Percentiles rank a stretch among this genome's conserved stretches.
These are phyloP conservation scores for Cacoxenus indagator DNA, from an alignment of 2,888 invertebrate species.

Conservation along the genomic window DNA sequence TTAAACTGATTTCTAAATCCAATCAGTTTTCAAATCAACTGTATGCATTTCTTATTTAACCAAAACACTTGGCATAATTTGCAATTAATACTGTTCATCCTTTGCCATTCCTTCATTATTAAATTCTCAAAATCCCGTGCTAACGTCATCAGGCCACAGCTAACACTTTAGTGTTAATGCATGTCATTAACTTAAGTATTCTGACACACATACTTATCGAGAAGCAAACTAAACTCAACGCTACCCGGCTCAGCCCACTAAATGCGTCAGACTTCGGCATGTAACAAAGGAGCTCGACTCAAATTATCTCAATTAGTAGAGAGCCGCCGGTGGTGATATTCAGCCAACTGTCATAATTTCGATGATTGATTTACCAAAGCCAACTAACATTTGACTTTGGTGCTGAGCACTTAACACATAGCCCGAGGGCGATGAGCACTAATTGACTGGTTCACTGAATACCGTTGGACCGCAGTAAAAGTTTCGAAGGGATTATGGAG, in stretches of 20 bases:
- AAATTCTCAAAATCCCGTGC: too few relatives aligned
- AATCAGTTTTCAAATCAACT: too few relatives aligned
- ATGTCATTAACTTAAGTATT: too few relatives aligned
- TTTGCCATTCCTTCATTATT: too few relatives aligned
- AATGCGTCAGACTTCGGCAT: neutral
- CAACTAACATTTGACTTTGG: neutral
- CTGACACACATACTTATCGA: too few relatives aligned
- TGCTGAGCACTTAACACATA: neutral
- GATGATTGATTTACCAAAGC: neutral
- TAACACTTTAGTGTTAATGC: too few relatives aligned
- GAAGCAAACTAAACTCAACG: neutral
- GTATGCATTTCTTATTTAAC: too few relatives aligned
- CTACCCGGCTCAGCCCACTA: neutral
- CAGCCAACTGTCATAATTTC: slow-evolving; percentile 1
- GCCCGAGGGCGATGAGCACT: neutral
- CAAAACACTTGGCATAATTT: too few relatives aligned
- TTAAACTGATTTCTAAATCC: too few relatives aligned
- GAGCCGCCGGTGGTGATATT: neutral
- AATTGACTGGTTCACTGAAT: neutral
- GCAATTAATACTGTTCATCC: too few relatives aligned
- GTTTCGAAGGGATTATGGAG: neutral
- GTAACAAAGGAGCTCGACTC: neutral
- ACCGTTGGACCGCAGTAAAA: neutral
- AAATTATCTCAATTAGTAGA: neutral
- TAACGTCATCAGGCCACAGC: too few relatives aligned